Evolutionary conservation across 2,797 vertebrate genomes (phyloP).

Genomic region (Pteropus rufus): DNA sequence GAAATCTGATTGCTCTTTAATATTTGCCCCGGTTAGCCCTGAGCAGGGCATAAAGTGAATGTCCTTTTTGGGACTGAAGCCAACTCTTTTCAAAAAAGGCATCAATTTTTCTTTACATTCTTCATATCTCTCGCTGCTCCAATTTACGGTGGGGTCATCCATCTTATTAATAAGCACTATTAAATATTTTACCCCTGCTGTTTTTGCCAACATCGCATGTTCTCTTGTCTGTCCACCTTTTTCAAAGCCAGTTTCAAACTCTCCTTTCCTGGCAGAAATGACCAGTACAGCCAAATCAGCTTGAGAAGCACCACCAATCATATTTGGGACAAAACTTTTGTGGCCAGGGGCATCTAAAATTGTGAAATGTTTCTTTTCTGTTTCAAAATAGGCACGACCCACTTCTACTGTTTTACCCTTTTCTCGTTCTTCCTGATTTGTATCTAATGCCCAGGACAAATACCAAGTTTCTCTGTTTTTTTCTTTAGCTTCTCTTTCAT

Average conservation of each 20-base stretch:
- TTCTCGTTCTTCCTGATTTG: constrained; percentile 97
- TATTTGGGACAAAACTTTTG: constrained; percentile 98
- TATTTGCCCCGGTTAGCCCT: constrained; percentile 95
- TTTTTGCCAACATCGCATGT: constrained; percentile 98
- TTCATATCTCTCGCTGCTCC: constrained; percentile 97
- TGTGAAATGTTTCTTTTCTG: constrained; percentile 98
- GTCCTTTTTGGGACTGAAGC: constrained; percentile 98
- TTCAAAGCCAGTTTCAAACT: constrained; percentile 98
- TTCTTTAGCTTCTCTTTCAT: constrained; percentile 98
- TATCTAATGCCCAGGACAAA: constrained; percentile 97
- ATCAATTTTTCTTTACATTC: constrained; percentile 99
- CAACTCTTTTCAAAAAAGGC: constrained; percentile 99
- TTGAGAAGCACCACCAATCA: constrained; percentile 97
- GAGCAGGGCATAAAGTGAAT: constrained; percentile 99
- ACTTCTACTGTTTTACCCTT: constrained; percentile 99
- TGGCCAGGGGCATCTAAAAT: constrained; percentile 97
- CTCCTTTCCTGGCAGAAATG: constrained; percentile 97
- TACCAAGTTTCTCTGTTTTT: constrained; percentile 99
- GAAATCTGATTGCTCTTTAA: constrained; percentile 93
- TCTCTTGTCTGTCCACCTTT: constrained; percentile 97
- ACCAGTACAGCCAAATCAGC: constrained; percentile 96
- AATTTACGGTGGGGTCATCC: constrained; percentile 98
- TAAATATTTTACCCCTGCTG: constrained; percentile 96
- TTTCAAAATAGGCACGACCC: constrained; percentile 96
- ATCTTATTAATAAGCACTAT: constrained; percentile 98